These are phyloP conservation scores for Chaetodon trifasciatus DNA, from an alignment of 2,797 vertebrate species.

Conservation along the genomic window DNA sequence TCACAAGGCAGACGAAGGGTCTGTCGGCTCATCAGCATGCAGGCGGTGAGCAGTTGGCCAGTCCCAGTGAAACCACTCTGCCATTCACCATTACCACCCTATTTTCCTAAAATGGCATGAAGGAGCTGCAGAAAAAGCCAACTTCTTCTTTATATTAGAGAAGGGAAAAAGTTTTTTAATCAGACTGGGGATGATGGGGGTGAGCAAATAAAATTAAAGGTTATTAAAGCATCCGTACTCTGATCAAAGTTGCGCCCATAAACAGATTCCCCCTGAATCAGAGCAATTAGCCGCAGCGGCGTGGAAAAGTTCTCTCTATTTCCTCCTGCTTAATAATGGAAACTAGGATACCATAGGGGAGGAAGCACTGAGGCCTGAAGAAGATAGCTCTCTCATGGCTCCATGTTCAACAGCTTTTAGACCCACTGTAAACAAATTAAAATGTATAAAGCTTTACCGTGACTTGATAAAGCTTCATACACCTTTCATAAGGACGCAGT, in stretches of 20 bases:
- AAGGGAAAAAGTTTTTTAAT: constrained; percentile 84
- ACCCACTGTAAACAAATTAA: constrained; percentile 82
- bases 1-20: constrained; percentile 44
- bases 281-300: constrained; percentile 85
- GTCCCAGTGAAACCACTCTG: constrained; percentile 77
- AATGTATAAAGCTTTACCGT: constrained; percentile 77
- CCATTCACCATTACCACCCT: constrained; percentile 83
- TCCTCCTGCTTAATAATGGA: constrained; percentile 85
- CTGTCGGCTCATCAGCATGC: constrained; percentile 76
- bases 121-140: constrained; percentile 69
- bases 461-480: constrained; percentile 74
- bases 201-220: constrained; percentile 89
- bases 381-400: constrained; percentile 83
- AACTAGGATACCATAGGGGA: constrained; percentile 78
- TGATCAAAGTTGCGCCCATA: constrained; percentile 88
- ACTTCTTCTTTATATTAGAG: constrained; percentile 83
- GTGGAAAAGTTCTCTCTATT: constrained; percentile 84
- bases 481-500: constrained; percentile 58
- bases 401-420: constrained; percentile 80
- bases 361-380: constrained; percentile 78
- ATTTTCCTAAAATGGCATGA: constrained; percentile 78
- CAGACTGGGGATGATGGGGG: constrained; percentile 85
- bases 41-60: constrained; percentile 49
- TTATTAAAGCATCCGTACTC: constrained; percentile 87
- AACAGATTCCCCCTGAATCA: constrained; percentile 88